Evolutionary conservation across 1,140 invertebrate genomes (phyloP), one percentile per base, ranked within the genome.

Genomic region (Matsumurasca onukii): DNA sequence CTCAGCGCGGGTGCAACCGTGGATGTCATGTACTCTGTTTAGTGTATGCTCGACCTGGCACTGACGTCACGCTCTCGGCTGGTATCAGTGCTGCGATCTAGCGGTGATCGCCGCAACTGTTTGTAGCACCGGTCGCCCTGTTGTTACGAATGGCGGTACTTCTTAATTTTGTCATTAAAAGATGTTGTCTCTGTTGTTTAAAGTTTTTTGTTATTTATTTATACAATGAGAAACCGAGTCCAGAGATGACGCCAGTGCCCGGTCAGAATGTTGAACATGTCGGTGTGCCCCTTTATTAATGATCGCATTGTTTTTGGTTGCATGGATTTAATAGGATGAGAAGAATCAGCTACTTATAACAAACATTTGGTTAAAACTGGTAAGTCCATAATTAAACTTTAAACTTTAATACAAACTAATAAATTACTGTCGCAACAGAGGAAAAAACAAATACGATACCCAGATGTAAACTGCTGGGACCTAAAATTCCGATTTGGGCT

Each of bases 321-420:
- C 72, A 73, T 73, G 72, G 69, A 68, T 67, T 61, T 84, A 84
- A 77, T 83, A 94, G 91, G 91, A 94, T 83, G 92, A 94, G 83
- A 94, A 94, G 84, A 94, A 94, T 85, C 92, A 94, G 85, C 87
- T 94, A 82, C 88, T 94, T 80, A 93, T 93, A 80, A 93, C 92
- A 77, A 94, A 93, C 84, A 92, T 93, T 85, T 95, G 92, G 92
- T 86, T 95, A 77, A 93, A 92, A 86, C 84, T 93, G 86, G 91
- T 94, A 84, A 91, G 75, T 72, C 62, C 49, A 71, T 45, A 31
- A 45, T 22, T 65, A 65, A 65, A 65, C 39, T 45, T 25, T 65
- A 39, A 65, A 65, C 39, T 65, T 65, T 65, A 65, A 65, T 64
- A 72, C 45, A 70, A 73, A 72, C 66, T 72, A 65, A 48, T 65